Evolutionary conservation across 2,113 vertebrate species (phyloP).

Genomic region (Gambusia holbrooki): DNA sequence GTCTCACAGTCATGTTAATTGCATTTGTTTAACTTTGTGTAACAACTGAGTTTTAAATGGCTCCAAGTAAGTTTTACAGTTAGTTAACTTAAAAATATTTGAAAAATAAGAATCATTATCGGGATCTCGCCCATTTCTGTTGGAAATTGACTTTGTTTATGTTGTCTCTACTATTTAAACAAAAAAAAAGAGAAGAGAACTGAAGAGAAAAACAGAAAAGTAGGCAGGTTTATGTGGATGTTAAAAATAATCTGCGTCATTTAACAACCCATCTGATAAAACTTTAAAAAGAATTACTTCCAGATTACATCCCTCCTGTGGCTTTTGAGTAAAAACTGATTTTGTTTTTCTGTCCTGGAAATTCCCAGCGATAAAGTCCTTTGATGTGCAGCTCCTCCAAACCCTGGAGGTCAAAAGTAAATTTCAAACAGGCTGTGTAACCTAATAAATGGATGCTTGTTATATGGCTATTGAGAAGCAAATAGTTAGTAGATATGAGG

Average conservation of each 20-base stretch:
- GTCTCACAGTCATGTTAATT: background rate
- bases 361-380: slow-evolving; percentile 12
- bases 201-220: background rate
- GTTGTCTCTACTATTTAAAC: background rate
- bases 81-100: background rate
- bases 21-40: background rate
- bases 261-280: background rate
- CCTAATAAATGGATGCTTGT: slow-evolving; percentile 36
- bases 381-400: slow-evolving; percentile 18
- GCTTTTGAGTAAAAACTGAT: background rate
- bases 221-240: background rate
- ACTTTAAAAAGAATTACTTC: background rate
- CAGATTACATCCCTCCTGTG: background rate
- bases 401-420: slow-evolving; percentile 11
- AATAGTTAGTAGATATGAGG: slow-evolving; percentile 13
- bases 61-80: background rate
- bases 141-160: background rate
- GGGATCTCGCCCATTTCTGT: background rate
- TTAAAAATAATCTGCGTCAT: background rate
- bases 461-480: slow-evolving; percentile 2
- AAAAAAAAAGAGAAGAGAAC: background rate
- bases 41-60: background rate
- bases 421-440: slow-evolving; percentile 33
- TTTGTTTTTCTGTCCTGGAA: background rate
- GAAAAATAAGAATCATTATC: background rate